A percentile compares a stretch with the other conserved stretches of the same genome.
Evolutionary conservation across 1,140 invertebrate species (phyloP).

Genomic region (Drosophila neocordata): DNA sequence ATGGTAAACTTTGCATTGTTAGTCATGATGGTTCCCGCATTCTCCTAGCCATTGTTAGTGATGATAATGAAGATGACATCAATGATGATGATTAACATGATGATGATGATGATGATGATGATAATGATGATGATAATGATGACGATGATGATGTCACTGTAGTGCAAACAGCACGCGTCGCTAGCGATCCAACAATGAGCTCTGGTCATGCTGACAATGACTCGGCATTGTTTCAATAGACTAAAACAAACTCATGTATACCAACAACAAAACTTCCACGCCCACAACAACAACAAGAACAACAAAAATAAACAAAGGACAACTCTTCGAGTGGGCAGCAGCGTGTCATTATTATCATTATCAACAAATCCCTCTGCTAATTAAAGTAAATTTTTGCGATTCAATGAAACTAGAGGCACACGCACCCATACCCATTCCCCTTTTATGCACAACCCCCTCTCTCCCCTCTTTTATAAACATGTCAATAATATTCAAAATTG

Average conservation of each 20-base stretch:
- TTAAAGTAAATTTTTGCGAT: constrained; percentile 58
- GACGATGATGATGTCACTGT: constrained; percentile 61
- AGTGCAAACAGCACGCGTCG: constrained; percentile 66
- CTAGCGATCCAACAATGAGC: constrained; percentile 17
- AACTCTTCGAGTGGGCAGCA: neutral
- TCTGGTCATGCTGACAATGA: constrained; percentile 50
- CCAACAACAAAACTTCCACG: constrained; percentile 24
- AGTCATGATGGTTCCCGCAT: constrained; percentile 45
- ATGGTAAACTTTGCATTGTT: constrained; percentile 73
- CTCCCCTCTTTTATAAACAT: constrained; percentile 17
- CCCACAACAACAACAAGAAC: too few species aligned
- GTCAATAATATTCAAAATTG: constrained; percentile 80
- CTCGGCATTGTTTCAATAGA: constrained; percentile 70
- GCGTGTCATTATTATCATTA: constrained; percentile 2
- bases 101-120: constrained; percentile 28
- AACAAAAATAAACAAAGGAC: neutral
- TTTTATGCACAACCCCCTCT: too few species aligned
- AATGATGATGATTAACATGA: constrained; percentile 19
- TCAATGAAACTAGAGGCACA: constrained; percentile 65
- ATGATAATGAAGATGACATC: neutral
- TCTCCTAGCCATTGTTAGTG: constrained; percentile 22
- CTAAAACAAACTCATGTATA: constrained; percentile 45
- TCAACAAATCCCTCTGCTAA: constrained; percentile 60
- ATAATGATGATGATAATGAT: constrained; percentile 53
- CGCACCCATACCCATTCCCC: constrained; percentile 60